Percentiles rank a stretch among this genome's conserved stretches.
phyloP scores from a whole-genome alignment of 2,888 invertebrate species.

The Yponomeuta malinellus region DNA sequence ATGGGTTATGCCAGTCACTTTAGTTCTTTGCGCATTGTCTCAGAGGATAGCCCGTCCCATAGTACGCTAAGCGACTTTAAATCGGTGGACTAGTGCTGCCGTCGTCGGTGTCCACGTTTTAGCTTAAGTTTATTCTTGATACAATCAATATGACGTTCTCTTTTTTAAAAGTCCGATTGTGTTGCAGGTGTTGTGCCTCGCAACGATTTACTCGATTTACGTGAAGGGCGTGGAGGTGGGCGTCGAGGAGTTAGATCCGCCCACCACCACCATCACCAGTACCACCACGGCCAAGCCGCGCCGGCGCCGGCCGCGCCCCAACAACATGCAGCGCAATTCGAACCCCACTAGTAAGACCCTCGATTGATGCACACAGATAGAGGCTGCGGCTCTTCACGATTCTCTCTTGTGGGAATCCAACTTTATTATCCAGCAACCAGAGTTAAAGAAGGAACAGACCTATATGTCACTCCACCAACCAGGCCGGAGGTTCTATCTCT shows the following conservation, averaged over 20 bases:
- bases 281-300: constrained; percentile 30
- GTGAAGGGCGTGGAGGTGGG: constrained; percentile 57
- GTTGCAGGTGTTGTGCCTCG: constrained; percentile 59
- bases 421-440: neutral
- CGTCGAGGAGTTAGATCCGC: constrained; percentile 42
- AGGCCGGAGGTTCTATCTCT: too few species aligned
- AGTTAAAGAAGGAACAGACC: neutral
- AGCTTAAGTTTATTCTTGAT: too few species aligned
- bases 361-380: neutral
- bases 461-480: too few species aligned
- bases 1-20: too few species aligned
- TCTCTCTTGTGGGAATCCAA: neutral
- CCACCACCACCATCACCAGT: neutral
- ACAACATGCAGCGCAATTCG: constrained; percentile 54
- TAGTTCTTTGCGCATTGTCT: too few species aligned
- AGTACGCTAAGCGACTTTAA: too few species aligned
- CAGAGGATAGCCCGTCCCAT: too few species aligned
- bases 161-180: neutral
- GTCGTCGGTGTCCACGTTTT: too few species aligned
- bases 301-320: constrained; percentile 51
- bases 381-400: neutral
- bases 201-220: constrained; percentile 60
- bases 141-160: too few species aligned
- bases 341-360: constrained; percentile 44
- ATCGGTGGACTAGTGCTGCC: too few species aligned